These are phyloP conservation scores for Zaprionus vittiger DNA, from an alignment of 1,140 invertebrate genomes.

Conservation along the genomic window DNA sequence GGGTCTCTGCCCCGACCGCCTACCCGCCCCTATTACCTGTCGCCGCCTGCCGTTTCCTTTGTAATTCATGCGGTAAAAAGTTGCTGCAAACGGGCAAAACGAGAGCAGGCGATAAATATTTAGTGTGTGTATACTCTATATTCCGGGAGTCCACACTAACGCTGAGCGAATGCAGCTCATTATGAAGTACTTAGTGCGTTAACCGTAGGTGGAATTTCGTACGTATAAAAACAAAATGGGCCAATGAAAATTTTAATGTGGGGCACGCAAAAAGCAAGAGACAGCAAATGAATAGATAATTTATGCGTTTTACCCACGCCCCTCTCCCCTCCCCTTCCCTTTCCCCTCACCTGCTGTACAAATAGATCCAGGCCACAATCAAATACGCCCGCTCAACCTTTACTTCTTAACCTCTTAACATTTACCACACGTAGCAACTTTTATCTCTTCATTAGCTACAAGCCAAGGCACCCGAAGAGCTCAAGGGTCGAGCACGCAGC, in stretches of 20 bases:
- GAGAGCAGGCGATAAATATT: conserved; percentile 9
- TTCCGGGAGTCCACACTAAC: conserved; percentile 14
- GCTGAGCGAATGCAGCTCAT: conserved; percentile 52
- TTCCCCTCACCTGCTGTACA: conserved; percentile 3
- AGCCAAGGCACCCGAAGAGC: conserved; percentile 4
- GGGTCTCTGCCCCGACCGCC: background rate
- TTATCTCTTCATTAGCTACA: conserved; percentile 79
- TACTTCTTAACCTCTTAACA: conserved; percentile 33
- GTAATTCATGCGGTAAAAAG: conserved; percentile 32
- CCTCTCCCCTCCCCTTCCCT: conserved; percentile 10
- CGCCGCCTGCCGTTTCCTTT: conserved; percentile 8
- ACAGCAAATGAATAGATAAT: conserved; percentile 80
- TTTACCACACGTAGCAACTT: conserved; percentile 75
- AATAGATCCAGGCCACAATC: conserved; percentile 45
- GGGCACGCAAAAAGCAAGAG: conserved; percentile 49
- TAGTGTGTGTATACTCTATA: background rate
- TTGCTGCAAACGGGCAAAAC: conserved; percentile 18
- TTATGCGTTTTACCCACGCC: conserved; percentile 61
- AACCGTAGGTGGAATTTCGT: conserved; percentile 2
- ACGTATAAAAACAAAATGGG: background rate
- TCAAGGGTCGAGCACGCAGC: conserved; percentile 7
- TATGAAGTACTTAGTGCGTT: conserved; percentile 56
- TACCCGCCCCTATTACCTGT: conserved; percentile 13
- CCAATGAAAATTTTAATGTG: conserved; percentile 67
- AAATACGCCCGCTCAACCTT: conserved; percentile 32